Evolutionary conservation across 2,113 vertebrate genomes (phyloP).

Genomic region (Chaetodon trifascialis): DNA sequence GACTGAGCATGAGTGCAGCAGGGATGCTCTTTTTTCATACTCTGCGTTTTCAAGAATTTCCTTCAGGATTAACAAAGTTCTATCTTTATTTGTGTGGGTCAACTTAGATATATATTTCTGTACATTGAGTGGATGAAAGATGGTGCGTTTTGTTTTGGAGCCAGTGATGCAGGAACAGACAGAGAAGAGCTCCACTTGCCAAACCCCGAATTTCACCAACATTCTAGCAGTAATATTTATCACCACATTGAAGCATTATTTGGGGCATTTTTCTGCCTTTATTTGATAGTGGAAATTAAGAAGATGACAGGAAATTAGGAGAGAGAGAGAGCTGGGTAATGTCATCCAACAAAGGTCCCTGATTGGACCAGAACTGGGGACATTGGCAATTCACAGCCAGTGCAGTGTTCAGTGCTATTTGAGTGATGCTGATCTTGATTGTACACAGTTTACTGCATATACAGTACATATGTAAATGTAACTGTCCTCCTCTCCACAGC

Average conservation of each 20-base stretch:
- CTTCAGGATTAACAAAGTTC: too few species aligned
- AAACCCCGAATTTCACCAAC: not conserved
- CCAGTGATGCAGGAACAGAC: not conserved
- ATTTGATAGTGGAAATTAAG: too few species aligned
- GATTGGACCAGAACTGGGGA: not conserved
- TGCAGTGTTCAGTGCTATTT: not conserved
- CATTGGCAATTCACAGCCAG: not conserved
- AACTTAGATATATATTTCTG: not conserved
- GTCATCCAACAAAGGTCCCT: not conserved
- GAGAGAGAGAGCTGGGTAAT: not conserved
- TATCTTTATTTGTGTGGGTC: not conserved
- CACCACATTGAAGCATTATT: not conserved
- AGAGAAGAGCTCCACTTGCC: conserved; percentile 1
- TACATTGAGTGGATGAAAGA: not conserved
- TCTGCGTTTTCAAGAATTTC: too few species aligned
- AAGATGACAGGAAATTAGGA: too few species aligned
- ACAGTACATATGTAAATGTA: not conserved
- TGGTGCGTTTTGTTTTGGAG: not conserved
- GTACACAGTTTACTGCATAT: not conserved
- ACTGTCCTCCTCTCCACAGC: conserved; percentile 84
- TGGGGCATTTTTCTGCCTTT: too few species aligned
- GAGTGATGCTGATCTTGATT: not conserved
- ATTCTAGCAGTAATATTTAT: not conserved
- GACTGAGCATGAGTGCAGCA: not conserved
- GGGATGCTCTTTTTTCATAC: too few species aligned